phyloP scores from a whole-genome alignment of 1,140 invertebrate genomes.

The Aporrectodea caliginosa region DNA sequence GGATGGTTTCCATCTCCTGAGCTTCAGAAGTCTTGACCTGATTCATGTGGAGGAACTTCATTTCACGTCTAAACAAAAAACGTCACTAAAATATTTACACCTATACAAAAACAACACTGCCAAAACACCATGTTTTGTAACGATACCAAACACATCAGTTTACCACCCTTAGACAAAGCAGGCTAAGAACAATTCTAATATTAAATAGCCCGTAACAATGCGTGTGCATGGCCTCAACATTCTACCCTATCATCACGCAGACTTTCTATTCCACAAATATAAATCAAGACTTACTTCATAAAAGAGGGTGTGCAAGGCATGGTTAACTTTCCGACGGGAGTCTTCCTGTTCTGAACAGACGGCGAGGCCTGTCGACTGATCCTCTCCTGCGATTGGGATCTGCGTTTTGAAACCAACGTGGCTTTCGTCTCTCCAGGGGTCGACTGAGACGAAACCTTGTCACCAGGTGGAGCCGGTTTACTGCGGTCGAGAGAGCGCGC shows the following conservation, averaged over 20 bases:
- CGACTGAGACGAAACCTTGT: not conserved
- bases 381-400: not conserved
- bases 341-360: not conserved
- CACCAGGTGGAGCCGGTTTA: not conserved
- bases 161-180: no score
- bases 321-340: not conserved
- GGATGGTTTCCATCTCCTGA: not conserved
- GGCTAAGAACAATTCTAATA: no score
- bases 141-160: no score
- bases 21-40: not conserved
- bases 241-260: no score
- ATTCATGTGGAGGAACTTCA: not conserved
- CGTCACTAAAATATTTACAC: no score
- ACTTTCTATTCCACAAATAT: no score
- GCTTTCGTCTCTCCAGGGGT: not conserved
- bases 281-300: not conserved
- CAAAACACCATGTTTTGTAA: no score
- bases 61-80: not conserved
- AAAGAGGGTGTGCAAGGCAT: not conserved
- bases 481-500: not conserved
- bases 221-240: no score
- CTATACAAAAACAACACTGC: no score
- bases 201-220: no score
- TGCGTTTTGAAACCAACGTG: not conserved
- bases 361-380: not conserved